phyloP scores from a whole-genome alignment of 2,113 vertebrate species.

The Nettapus auritus region DNA sequence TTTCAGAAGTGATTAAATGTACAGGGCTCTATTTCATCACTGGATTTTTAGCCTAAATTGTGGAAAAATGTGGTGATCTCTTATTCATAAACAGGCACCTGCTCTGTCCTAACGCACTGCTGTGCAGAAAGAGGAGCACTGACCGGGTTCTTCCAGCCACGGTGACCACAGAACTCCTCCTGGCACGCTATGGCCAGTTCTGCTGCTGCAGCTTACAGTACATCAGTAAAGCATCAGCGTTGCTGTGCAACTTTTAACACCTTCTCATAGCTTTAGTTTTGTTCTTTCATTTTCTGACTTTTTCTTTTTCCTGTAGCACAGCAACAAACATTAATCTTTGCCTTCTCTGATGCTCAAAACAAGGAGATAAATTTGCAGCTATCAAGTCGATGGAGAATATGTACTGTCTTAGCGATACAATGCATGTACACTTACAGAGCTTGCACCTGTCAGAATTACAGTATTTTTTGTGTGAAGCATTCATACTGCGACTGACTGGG shows the following conservation, averaged over 20 bases:
- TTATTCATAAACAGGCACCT: background rate
- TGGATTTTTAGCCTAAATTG: background rate
- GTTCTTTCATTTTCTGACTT: background rate
- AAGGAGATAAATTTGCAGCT: background rate
- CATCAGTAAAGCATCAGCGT: accelerated
- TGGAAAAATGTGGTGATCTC: background rate
- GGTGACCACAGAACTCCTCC: background rate
- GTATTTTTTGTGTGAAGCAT: background rate
- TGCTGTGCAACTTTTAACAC: background rate
- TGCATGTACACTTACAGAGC: background rate
- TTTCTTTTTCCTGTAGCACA: background rate
- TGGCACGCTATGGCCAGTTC: background rate
- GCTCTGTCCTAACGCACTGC: background rate
- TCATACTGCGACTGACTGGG: background rate
- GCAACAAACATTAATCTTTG: background rate
- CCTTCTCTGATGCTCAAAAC: background rate
- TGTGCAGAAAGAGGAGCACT: background rate
- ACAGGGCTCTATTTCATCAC: background rate
- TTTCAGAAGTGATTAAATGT: background rate
- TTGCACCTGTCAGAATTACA: background rate
- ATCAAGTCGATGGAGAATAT: background rate
- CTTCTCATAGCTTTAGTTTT: background rate
- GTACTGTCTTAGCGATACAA: background rate
- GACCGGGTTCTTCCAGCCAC: background rate
- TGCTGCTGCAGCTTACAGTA: background rate